Evolutionary conservation across 2,113 vertebrate species (phyloP), one percentile per base, ranked within the genome.

Genomic region (Rhynchopsitta pachyrhyncha): DNA sequence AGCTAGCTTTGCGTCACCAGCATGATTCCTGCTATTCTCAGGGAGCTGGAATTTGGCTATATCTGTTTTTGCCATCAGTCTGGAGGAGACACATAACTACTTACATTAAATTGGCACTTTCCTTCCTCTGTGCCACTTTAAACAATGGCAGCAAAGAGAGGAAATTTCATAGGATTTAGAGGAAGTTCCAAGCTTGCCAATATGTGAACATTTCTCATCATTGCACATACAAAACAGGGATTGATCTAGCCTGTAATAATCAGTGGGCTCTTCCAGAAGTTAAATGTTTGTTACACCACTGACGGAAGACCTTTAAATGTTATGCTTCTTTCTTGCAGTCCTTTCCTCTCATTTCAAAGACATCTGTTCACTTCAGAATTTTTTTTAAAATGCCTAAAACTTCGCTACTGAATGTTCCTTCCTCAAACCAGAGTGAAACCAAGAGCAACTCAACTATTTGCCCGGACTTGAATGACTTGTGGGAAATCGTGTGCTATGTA

Each of bases 401-500:
- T 47, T 22, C 46, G 55, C 60, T 60, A 25, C 53, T 69, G 55
- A 76, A 73, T 20, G 18, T 74, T 73, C 1, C 15, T 13, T 31
- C 33, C 47, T 92, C 86, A 91, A 98, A 97, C 42, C 47, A 77
- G 28, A 97, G 76, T 59, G 90, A 73, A 84, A 41, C 47, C 11
- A 16, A 50, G 19, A 80, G 22, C 49, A 97, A 96, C 5, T 35
- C 82, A 81, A 90, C 88, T 4, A 17, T 63, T 73, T 98, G 97
- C 6, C 85, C 96, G 0, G 8, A 46, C 0, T 35, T 96, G 6
- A 11, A 46, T 0, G 94, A 87, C 7, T 96, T 93, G 82, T 99
- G 98, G 99, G 67, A 97, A 2, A 97, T 98, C 17, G 85, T 99
- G 44, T 81, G 95, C 49, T 39, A 28, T 15, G 44, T 96, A 42